Conservation (phyloP, 2,888 invertebrate genomes). For the Pasiphila rectangulata region DNA sequence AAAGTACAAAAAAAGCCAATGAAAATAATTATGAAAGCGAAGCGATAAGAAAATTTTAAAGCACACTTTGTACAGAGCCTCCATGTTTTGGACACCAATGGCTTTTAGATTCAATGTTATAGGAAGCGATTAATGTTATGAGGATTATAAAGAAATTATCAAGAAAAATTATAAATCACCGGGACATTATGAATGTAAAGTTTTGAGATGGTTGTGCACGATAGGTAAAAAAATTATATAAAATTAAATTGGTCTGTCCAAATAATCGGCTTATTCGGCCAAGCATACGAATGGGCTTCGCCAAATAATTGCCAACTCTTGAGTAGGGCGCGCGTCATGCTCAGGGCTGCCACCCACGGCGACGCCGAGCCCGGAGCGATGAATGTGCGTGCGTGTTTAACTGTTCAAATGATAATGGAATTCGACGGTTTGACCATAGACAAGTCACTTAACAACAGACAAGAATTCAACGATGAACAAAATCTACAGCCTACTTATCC, state of each 20-base stretch:
- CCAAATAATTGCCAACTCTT: slow-evolving; percentile 38
- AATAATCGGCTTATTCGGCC: slow-evolving; percentile 54
- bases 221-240: slow-evolving; percentile 64
- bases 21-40: slow-evolving; percentile 16
- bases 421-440: no score
- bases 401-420: no score
- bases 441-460: no score
- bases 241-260: slow-evolving; percentile 68
- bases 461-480: no score
- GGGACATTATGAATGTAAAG: slow-evolving; percentile 51
- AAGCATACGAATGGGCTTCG: slow-evolving; percentile 34
- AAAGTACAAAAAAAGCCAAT: slow-evolving; percentile 49
- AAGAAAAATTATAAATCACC: slow-evolving; percentile 35
- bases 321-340: slow-evolving; percentile 22
- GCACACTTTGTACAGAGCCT: slow-evolving; percentile 28
- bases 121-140: slow-evolving; percentile 30
- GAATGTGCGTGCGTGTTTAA: no score
- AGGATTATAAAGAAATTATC: slow-evolving; percentile 28
- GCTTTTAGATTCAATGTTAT: slow-evolving; percentile 34
- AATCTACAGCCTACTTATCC: no score
- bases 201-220: slow-evolving; percentile 78
- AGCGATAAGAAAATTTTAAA: slow-evolving; percentile 22
- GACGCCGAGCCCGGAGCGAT: no score
- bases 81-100: slow-evolving; percentile 28
- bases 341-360: slow-evolving; percentile 8